Percentiles rank a stretch among this genome's conserved stretches.
phyloP scores from a whole-genome alignment of 2,888 invertebrate genomes.

The Heteropelma amictum region DNA sequence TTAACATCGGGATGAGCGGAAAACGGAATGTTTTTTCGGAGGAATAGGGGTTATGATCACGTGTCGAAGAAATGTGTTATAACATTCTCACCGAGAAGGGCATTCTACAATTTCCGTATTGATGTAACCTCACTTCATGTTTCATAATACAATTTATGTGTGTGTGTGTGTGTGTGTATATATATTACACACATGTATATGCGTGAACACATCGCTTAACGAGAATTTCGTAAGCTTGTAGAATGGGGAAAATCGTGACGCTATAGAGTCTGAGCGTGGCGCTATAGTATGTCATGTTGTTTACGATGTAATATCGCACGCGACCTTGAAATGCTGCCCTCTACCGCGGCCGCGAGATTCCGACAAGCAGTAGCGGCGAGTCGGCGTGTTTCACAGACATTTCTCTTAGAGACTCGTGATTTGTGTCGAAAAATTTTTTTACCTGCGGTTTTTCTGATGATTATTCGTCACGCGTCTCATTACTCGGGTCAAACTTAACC shows the following conservation, averaged over 20 bases:
- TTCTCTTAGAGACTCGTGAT: slow-evolving; percentile 3
- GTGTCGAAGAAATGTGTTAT: background rate
- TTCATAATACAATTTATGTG: background rate
- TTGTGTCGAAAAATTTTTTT: background rate
- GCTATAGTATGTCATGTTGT: slow-evolving; percentile 16
- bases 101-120: slow-evolving; percentile 11
- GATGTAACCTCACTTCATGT: slow-evolving; percentile 5
- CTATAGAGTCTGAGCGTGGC: slow-evolving; percentile 12
- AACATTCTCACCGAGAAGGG: background rate
- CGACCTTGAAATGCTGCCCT: slow-evolving; percentile 33
- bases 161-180: background rate
- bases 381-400: slow-evolving; percentile 9
- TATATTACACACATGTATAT: background rate
- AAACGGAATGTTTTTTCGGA: background rate
- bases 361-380: slow-evolving; percentile 9
- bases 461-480: slow-evolving; percentile 11
- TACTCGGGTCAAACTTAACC: background rate
- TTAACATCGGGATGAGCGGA: background rate
- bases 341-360: background rate
- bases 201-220: background rate
- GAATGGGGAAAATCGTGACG: slow-evolving; percentile 1
- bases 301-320: slow-evolving; percentile 37
- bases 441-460: slow-evolving; percentile 1
- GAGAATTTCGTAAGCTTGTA: background rate
- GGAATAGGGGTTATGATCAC: background rate